Conservation (phyloP, 2,888 invertebrate genomes). For the Sphaeridia pumilis region DNA sequence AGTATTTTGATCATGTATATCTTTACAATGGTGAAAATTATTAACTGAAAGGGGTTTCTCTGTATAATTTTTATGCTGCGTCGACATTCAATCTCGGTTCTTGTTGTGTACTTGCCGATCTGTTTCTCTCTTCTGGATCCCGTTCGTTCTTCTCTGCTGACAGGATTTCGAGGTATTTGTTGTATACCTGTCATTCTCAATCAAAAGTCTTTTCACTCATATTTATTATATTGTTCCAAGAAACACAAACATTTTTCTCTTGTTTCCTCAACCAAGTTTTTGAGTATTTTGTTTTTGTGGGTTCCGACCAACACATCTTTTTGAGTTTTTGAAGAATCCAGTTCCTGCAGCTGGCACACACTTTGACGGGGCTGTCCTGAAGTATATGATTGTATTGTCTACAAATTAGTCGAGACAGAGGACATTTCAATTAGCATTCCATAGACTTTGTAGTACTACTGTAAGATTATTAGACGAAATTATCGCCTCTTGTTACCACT, state of each 20-base stretch:
- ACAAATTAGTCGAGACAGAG: too few species aligned
- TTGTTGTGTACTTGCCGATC: constrained; percentile 20
- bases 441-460: too few species aligned
- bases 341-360: too few species aligned
- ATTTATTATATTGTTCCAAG: not conserved
- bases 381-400: too few species aligned
- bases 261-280: not conserved
- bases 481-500: too few species aligned
- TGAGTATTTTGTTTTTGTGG: constrained; percentile 2
- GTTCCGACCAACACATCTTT: too few species aligned
- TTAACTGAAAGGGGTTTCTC: constrained; percentile 14
- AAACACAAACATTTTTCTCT: not conserved
- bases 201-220: not conserved
- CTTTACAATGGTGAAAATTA: too few species aligned
- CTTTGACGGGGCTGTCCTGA: too few species aligned
- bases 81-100: constrained; percentile 27
- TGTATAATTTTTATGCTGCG: constrained; percentile 24
- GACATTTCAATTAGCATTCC: too few species aligned
- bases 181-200: constrained; percentile 27
- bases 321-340: too few species aligned
- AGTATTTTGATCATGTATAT: too few species aligned
- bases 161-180: constrained; percentile 36
- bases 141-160: constrained; percentile 24
- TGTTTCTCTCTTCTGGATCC: constrained; percentile 25
- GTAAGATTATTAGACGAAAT: too few species aligned